Evolutionary conservation across 2,797 vertebrate species (phyloP), one percentile per base, ranked within the genome.

Genomic region (Nasua narica): DNA sequence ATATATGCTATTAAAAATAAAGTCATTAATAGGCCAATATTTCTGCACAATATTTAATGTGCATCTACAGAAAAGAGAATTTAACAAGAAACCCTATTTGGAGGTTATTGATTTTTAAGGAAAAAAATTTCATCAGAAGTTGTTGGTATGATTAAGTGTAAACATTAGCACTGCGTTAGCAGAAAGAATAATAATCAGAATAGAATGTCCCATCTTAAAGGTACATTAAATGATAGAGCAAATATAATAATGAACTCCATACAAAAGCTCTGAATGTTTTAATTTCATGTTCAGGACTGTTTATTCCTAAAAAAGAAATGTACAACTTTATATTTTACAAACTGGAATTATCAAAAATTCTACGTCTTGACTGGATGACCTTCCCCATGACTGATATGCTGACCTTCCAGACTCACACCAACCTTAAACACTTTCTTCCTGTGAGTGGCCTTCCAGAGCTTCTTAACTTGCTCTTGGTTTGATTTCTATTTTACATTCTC

Each of bases 1-100:
- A 94, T 98, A 95, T 48, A 97, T 85, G 7, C 54, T 60, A 86
- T 97, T 98, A 97, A 79, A 96, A 95, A 95, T 97, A 95, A 74
- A 96, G 15, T 69, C 40, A 97, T 95, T 54, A 97, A 56, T 94
- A 97, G 83, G 56, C 78, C 95, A 98, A 95, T 4, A 98, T 97
- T 81, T 74, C 54, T 95, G 25, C 83, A 46, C 13, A 96, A 70
- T 98, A 94, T 93, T 97, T 94, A 97, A 97, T 91, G 89, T 0
- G 2, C n/a, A 84, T 29, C n/a, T 97, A 92, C n/a, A 96, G 94
- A 95, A 96, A 97, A 94, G 18, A 89, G 48, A 94, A 94, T 96
- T 96, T 91, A 97, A 86, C 48, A 96, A 96, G n/a, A 13, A 95
- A 14, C 27, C 95, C 12, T 97, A 40, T 16, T 58, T 92, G 85